A percentile compares a stretch with the other conserved stretches of the same genome.
Evolutionary conservation across 2,797 vertebrate species (phyloP).

Genomic region (Aldrovandia affinis): DNA sequence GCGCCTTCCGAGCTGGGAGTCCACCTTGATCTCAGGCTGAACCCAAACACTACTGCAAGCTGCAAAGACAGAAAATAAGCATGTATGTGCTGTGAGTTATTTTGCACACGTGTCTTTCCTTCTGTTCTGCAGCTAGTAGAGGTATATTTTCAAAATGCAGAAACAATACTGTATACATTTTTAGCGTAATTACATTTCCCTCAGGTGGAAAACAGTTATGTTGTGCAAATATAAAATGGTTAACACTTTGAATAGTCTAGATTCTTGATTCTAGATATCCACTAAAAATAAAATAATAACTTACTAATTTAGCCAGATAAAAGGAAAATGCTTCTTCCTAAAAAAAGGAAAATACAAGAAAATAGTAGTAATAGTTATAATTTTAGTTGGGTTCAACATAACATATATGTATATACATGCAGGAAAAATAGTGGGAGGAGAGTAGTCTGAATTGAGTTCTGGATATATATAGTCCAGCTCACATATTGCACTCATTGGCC

Average conservation of each 20-base stretch:
- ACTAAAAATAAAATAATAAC: background rate
- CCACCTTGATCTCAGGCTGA: background rate
- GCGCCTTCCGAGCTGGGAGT: background rate
- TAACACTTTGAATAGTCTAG: too few relatives aligned
- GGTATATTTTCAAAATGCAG: background rate
- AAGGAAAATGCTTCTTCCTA: too few relatives aligned
- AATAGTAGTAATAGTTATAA: too few relatives aligned
- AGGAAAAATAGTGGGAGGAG: background rate
- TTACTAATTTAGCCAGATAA: background rate
- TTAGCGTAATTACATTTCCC: background rate
- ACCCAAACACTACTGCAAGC: background rate
- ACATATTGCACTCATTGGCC: slow-evolving; percentile 69
- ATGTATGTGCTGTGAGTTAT: background rate
- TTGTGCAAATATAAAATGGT: background rate
- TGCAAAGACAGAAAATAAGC: background rate
- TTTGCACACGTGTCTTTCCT: background rate
- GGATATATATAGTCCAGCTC: slow-evolving; percentile 59
- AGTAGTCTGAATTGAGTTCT: slow-evolving; percentile 65
- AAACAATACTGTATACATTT: background rate
- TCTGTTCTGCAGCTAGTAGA: background rate
- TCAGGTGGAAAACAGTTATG: background rate
- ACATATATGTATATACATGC: background rate
- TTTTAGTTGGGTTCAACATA: background rate
- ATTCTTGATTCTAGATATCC: too few relatives aligned
- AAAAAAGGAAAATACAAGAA: too few relatives aligned